A percentile compares a stretch with the other conserved stretches of the same genome.
phyloP scores from a whole-genome alignment of 2,888 invertebrate genomes.

The Cylloceria caligata region DNA sequence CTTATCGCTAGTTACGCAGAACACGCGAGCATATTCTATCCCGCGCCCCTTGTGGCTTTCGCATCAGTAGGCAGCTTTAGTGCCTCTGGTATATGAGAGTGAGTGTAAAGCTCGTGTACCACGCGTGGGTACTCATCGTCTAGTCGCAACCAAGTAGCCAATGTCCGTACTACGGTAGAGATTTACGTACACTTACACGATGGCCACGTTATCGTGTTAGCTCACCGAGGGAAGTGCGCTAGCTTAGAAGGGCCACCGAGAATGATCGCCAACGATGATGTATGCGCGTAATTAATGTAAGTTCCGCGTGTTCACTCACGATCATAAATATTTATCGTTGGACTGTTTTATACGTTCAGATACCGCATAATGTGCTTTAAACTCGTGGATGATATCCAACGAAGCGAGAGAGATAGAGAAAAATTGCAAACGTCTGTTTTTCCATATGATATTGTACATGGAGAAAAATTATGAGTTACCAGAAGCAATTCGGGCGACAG shows the following conservation, averaged over 20 bases:
- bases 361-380: background rate
- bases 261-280: constrained; percentile 48
- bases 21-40: constrained; percentile 42
- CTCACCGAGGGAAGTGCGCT: background rate
- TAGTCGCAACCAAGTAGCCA: constrained; percentile 43
- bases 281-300: constrained; percentile 50
- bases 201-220: constrained; percentile 43
- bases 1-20: constrained; percentile 44
- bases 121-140: constrained; percentile 44
- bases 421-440: too few relatives aligned
- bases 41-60: constrained; percentile 41
- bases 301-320: constrained; percentile 34
- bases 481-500: too few relatives aligned
- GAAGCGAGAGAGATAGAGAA: too few relatives aligned
- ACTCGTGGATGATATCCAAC: background rate
- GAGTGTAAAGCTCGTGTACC: constrained; percentile 57
- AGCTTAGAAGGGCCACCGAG: constrained; percentile 16
- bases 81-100: constrained; percentile 25
- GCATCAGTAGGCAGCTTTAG: constrained; percentile 51
- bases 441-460: too few relatives aligned
- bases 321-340: constrained; percentile 45
- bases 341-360: background rate
- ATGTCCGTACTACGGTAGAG: background rate
- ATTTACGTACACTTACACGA: constrained; percentile 45
- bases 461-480: too few relatives aligned